phyloP scores from a whole-genome alignment of 1,140 invertebrate genomes.

The Hyphantria cunea region DNA sequence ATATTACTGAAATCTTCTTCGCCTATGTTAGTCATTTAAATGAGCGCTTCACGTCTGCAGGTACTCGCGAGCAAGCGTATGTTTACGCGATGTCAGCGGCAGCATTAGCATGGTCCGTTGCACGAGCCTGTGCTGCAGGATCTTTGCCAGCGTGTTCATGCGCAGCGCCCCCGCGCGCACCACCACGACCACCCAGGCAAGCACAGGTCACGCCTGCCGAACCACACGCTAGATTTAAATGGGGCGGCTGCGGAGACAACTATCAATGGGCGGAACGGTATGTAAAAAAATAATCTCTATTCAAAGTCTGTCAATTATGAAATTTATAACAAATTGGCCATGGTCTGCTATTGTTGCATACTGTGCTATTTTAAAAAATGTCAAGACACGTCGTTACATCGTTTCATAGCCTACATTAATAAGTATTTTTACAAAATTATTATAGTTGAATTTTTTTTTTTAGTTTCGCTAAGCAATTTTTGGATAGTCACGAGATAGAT shows the following conservation, averaged over 20 bases:
- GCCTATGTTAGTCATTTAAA: no score
- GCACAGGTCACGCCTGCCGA: slow-evolving; percentile 55
- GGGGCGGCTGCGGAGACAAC: slow-evolving; percentile 97
- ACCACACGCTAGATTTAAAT: slow-evolving; percentile 83
- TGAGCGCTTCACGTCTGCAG: slow-evolving; percentile 34
- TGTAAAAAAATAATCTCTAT: neutral
- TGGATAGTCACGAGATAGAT: slow-evolving; percentile 92
- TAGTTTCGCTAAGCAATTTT: slow-evolving; percentile 89
- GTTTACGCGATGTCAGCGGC: slow-evolving; percentile 91
- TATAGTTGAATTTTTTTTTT: no score
- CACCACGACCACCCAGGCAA: slow-evolving; percentile 71
- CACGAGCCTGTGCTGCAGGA: slow-evolving; percentile 89
- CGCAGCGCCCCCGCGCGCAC: slow-evolving; percentile 75
- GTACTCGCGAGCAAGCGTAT: slow-evolving; percentile 89
- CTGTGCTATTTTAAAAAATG: no score
- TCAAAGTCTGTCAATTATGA: neutral
- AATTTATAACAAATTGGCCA: neutral
- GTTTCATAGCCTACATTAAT: no score
- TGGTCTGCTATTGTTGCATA: no score
- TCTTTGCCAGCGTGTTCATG: slow-evolving; percentile 87
- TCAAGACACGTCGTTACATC: no score
- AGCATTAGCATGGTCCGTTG: slow-evolving; percentile 88
- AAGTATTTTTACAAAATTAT: no score
- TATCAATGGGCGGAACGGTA: slow-evolving; percentile 84
- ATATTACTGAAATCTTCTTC: no score